Evolutionary conservation across 2,113 vertebrate species (phyloP).

Genomic region (Lycaon pictus): DNA sequence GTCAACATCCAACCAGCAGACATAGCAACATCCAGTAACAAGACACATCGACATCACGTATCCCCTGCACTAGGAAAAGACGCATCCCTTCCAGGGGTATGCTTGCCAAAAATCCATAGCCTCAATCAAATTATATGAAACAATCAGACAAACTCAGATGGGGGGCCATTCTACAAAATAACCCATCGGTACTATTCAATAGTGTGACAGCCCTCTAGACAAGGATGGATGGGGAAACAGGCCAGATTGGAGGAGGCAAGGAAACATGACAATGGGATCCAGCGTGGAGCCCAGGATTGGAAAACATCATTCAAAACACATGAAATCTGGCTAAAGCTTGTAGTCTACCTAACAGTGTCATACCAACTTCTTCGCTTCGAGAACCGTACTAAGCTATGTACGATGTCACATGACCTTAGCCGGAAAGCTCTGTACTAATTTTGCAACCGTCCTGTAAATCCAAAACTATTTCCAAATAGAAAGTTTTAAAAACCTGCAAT

Average conservation of each 20-base stretch:
- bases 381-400: background rate
- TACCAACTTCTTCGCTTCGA: background rate
- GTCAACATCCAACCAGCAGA: background rate
- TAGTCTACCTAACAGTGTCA: background rate
- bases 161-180: background rate
- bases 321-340: background rate
- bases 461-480: constrained; percentile 42
- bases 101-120: background rate
- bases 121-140: background rate
- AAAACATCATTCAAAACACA: background rate
- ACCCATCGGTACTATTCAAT: background rate
- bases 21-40: background rate
- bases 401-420: background rate
- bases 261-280: background rate
- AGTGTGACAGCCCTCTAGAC: background rate
- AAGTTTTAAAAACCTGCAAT: background rate
- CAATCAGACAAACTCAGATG: background rate
- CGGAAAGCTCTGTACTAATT: background rate
- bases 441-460: background rate
- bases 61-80: background rate
- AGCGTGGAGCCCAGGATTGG: background rate
- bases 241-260: background rate
- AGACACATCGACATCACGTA: background rate
- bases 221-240: background rate
- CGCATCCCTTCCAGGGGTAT: background rate